These are phyloP conservation scores for Tarsius wallacei DNA, from an alignment of 2,797 vertebrate species.

Conservation along the genomic window DNA sequence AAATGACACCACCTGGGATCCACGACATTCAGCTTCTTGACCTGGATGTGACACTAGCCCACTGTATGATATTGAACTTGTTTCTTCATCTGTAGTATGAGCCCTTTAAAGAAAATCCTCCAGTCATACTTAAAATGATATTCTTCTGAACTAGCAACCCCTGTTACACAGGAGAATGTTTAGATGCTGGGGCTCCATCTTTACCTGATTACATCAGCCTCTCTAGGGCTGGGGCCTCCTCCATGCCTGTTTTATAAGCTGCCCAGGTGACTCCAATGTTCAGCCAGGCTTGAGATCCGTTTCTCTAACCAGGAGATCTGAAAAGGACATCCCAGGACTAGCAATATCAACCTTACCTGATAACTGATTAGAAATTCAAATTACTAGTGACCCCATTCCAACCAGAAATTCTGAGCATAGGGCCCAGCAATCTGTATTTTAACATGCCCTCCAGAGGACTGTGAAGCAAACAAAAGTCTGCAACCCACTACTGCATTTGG, in stretches of 20 bases:
- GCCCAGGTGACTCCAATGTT: not conserved
- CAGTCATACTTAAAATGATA: not conserved
- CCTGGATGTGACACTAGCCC: not conserved
- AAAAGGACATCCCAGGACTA: not conserved
- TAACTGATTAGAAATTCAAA: not conserved
- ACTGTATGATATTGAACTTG: not conserved
- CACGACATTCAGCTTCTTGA: not conserved
- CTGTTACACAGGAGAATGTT: not conserved
- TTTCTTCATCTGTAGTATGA: not conserved
- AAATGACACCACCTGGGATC: not conserved
- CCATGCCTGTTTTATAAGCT: not conserved
- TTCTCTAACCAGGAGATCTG: not conserved
- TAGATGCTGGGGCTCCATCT: not conserved
- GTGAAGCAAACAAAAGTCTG: not conserved
- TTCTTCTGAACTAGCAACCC: conserved; percentile 33
- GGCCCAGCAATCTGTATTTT: not conserved
- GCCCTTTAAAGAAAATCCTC: not conserved
- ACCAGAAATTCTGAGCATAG: not conserved
- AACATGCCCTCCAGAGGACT: not conserved
- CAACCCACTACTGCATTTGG: not conserved
- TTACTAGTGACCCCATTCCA: not conserved
- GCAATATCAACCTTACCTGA: not conserved
- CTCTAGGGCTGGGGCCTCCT: not conserved
- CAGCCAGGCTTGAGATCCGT: not conserved
- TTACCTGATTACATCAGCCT: not conserved